Evolutionary conservation across 2,888 invertebrate genomes (phyloP), one percentile per base, ranked within the genome.

Genomic region (Lepidochrysops patricia): DNA sequence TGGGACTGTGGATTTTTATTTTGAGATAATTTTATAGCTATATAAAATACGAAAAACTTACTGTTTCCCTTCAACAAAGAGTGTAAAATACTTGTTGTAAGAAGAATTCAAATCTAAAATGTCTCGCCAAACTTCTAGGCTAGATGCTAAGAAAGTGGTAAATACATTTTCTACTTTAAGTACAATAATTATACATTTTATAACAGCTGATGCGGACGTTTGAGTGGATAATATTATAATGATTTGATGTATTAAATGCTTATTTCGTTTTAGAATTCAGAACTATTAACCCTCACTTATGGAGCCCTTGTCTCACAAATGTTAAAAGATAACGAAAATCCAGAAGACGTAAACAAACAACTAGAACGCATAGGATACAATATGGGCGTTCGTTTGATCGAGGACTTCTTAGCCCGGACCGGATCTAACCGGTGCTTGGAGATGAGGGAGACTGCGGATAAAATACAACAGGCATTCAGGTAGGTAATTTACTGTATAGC

Each of bases 281-380:
- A 99, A 84, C 90, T 99, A 62, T 95, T 99, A 70, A 98, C 98
- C 4, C 91, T 99, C 57, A 99, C 99, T 0, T 99, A 99, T 85
- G 99, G 99, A 48, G 97, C 99, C 2, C 88, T 99, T 63, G 98
- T 99, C 0, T 96, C 98, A 2, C 99, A 99, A 89, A 94, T 99
- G 90, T 86, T 99, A 19, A 97, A 97, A 80, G 99, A 99, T 79
- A 95, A 95, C 71, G 99, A 99, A 77, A 97, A 96, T 82, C 94
- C 97, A 4, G 98, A 99, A 37, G 98, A 99, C 88, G 98, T 99
- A 0, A 99, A 98, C 79, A 97, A 98, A 74, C 98, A 99, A 75
- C 84, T 98, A 62, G 98, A 98, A 74, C 89, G 97, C 75, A 94
- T 97, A 85, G 99, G 99, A 3, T 99, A 99, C 79, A 99, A 99